A percentile compares a stretch with the other conserved stretches of the same genome.
These are phyloP conservation scores for Adoxophyes honmai DNA, from an alignment of 1,140 invertebrate species.

Conservation along the genomic window DNA sequence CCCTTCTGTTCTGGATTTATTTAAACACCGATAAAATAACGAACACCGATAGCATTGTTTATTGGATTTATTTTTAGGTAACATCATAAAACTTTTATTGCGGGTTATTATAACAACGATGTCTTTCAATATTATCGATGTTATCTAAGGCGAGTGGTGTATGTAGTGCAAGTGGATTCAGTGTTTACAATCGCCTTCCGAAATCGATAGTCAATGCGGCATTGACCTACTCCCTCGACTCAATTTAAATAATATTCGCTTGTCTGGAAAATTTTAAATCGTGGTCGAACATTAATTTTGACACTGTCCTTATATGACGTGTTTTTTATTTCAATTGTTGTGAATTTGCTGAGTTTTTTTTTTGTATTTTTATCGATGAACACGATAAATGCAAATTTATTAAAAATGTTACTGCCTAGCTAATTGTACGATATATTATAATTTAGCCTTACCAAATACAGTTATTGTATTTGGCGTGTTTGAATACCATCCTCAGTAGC, in stretches of 20 bases:
- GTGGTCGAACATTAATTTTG: background rate
- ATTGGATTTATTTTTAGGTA: background rate
- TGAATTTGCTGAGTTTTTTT: no score
- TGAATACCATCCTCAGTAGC: no score
- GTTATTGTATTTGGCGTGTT: no score
- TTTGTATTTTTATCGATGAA: no score
- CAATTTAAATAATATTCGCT: constrained; percentile 26
- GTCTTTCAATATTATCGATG: constrained; percentile 8
- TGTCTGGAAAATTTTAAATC: constrained; percentile 16
- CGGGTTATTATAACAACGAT: constrained; percentile 15
- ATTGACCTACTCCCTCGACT: constrained; percentile 39
- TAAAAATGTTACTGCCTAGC: no score
- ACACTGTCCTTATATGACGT: background rate
- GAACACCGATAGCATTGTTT: background rate
- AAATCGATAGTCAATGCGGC: constrained; percentile 32
- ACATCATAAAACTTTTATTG: constrained; percentile 18
- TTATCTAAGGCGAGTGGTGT: constrained; percentile 18
- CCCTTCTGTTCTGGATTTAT: background rate
- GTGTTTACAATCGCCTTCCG: constrained; percentile 35
- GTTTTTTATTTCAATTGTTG: no score
- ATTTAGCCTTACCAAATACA: no score
- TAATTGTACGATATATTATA: no score
- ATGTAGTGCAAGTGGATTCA: constrained; percentile 36
- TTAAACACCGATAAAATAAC: no score
- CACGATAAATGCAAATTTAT: no score